phyloP scores from a whole-genome alignment of 2,797 vertebrate species.

The Cheirogaleus major region DNA sequence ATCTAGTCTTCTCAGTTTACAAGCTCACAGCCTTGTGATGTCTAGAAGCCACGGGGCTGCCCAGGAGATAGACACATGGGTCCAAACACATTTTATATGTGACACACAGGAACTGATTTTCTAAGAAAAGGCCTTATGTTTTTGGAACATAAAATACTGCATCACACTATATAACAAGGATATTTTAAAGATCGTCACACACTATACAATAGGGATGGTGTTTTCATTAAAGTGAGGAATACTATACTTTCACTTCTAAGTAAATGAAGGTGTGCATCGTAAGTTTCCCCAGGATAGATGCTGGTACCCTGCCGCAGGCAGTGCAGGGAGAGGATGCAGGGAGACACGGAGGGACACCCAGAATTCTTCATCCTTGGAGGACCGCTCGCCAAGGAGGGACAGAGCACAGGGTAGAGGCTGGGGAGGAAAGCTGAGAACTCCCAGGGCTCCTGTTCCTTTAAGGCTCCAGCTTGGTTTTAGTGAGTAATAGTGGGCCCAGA shows the following conservation, averaged over 20 bases:
- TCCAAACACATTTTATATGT: neutral
- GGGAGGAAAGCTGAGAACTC: no score
- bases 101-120: neutral
- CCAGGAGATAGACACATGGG: neutral
- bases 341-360: neutral
- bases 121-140: neutral
- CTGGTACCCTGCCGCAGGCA: neutral
- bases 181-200: neutral
- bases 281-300: neutral
- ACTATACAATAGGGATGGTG: neutral
- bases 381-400: neutral
- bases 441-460: neutral
- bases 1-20: neutral
- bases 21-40: neutral
- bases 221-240: neutral
- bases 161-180: neutral
- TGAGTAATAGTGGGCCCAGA: neutral
- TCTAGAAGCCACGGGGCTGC: neutral
- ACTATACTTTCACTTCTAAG: neutral
- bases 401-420: rapidly evolving
- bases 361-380: neutral
- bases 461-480: neutral
- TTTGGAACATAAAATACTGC: neutral
- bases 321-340: no score
- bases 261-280: neutral